Evolutionary conservation across 2,888 invertebrate species (phyloP).

Genomic region (Margaritifera margaritifera): DNA sequence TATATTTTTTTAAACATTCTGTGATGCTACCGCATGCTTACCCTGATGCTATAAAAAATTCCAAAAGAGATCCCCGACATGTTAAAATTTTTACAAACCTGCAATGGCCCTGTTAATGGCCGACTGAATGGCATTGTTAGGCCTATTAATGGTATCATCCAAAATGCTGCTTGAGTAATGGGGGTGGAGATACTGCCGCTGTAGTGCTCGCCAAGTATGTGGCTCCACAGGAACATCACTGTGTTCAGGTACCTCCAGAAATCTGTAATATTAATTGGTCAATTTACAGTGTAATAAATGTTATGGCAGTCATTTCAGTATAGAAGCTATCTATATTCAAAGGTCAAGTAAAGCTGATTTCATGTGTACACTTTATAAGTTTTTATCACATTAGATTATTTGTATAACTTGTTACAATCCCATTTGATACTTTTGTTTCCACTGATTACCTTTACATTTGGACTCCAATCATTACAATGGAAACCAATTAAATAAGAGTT

Average conservation of each 20-base stretch:
- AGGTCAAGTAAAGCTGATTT: too few relatives aligned
- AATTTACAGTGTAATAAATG: too few relatives aligned
- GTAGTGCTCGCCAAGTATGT: constrained; percentile 49
- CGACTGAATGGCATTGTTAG: constrained; percentile 65
- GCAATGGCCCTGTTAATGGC: constrained; percentile 71
- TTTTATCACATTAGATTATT: too few relatives aligned
- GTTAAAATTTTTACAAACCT: constrained; percentile 32
- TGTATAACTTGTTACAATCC: too few relatives aligned
- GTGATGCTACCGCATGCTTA: constrained; percentile 1
- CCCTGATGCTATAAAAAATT: constrained; percentile 4
- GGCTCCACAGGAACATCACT: constrained; percentile 9
- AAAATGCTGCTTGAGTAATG: constrained; percentile 67
- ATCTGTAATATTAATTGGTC: not conserved
- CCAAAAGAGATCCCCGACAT: not conserved
- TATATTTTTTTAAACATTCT: too few relatives aligned
- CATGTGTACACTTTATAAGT: too few relatives aligned
- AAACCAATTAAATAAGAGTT: too few relatives aligned
- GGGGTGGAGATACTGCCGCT: constrained; percentile 64
- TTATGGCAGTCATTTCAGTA: too few relatives aligned
- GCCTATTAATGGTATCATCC: constrained; percentile 65
- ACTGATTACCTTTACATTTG: too few relatives aligned
- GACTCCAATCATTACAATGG: too few relatives aligned
- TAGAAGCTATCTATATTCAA: too few relatives aligned
- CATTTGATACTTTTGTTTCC: too few relatives aligned
- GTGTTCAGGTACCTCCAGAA: not conserved